Percentiles rank a stretch among this genome's conserved stretches.
These are phyloP conservation scores for Serinus canaria DNA, from an alignment of 2,113 vertebrate genomes.

Conservation along the genomic window DNA sequence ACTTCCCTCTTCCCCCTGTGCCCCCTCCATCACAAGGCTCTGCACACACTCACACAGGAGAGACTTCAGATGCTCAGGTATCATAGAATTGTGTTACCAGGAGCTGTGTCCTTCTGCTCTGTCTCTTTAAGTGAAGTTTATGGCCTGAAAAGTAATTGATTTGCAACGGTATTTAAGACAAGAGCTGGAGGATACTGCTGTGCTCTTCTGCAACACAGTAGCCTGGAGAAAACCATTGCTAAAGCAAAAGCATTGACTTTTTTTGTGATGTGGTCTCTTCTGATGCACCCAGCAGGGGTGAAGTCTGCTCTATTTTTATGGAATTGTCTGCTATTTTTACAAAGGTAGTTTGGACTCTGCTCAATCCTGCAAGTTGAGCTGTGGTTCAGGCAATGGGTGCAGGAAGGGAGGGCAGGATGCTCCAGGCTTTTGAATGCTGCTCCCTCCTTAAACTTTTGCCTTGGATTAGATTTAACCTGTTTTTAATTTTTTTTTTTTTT, in stretches of 20 bases:
- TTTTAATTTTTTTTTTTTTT: neutral
- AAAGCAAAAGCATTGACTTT: conserved; percentile 30
- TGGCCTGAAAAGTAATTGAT: conserved; percentile 46
- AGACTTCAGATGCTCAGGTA: neutral
- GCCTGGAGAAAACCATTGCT: conserved; percentile 1
- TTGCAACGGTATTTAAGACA: conserved; percentile 57
- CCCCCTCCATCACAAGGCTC: neutral
- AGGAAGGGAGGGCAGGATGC: neutral
- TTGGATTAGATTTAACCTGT: neutral
- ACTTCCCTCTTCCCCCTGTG: neutral
- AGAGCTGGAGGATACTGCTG: conserved; percentile 22
- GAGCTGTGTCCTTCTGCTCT: neutral
- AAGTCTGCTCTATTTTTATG: conserved; percentile 37
- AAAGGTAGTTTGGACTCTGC: neutral
- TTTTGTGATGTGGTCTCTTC: conserved; percentile 19
- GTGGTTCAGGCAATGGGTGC: neutral
- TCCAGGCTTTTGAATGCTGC: neutral
- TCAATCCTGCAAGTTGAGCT: neutral
- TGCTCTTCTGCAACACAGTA: conserved; percentile 6
- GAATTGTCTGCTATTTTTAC: conserved; percentile 43
- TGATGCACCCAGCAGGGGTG: neutral
- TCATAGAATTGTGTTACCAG: neutral
- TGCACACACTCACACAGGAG: neutral
- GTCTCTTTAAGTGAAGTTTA: conserved; percentile 52
- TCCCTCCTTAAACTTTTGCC: neutral